Conservation (phyloP, 2,113 vertebrate genomes). For the Ivindomyrus marchei region DNA sequence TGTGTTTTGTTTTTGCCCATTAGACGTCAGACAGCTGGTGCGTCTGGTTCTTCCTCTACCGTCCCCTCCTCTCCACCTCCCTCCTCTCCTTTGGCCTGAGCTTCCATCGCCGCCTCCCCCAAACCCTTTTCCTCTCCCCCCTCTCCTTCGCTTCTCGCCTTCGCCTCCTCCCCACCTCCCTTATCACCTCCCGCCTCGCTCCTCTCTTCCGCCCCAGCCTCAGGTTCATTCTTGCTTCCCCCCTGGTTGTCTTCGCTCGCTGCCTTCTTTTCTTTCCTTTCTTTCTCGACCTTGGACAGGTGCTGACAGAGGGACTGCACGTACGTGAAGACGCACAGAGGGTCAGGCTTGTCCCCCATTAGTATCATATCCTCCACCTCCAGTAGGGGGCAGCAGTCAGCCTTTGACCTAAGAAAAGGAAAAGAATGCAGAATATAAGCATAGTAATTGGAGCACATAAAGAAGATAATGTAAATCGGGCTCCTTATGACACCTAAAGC, state of each 20-base stretch:
- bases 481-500: neutral
- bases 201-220: slow-evolving; percentile 25
- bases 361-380: slow-evolving; percentile 62
- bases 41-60: neutral
- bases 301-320: slow-evolving; percentile 70
- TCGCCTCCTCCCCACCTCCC: slow-evolving; percentile 21
- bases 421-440: neutral
- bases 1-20: slow-evolving; percentile 22
- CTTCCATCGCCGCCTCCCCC: neutral
- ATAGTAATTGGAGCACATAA: neutral
- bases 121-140: neutral
- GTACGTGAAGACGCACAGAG: slow-evolving; percentile 67
- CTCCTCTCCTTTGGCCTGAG: slow-evolving; percentile 7
- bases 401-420: slow-evolving; percentile 46
- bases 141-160: slow-evolving; percentile 25
- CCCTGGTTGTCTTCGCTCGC: slow-evolving; percentile 26
- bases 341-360: slow-evolving; percentile 58
- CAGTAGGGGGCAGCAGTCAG: slow-evolving; percentile 64
- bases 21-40: neutral
- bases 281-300: slow-evolving; percentile 67
- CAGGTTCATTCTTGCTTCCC: slow-evolving; percentile 29
- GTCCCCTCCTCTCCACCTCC: neutral
- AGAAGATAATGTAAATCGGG: neutral
- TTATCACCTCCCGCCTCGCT: neutral
- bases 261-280: slow-evolving; percentile 52